These are phyloP conservation scores for Grallaria varia DNA, from an alignment of 2,113 vertebrate genomes.

Conservation along the genomic window DNA sequence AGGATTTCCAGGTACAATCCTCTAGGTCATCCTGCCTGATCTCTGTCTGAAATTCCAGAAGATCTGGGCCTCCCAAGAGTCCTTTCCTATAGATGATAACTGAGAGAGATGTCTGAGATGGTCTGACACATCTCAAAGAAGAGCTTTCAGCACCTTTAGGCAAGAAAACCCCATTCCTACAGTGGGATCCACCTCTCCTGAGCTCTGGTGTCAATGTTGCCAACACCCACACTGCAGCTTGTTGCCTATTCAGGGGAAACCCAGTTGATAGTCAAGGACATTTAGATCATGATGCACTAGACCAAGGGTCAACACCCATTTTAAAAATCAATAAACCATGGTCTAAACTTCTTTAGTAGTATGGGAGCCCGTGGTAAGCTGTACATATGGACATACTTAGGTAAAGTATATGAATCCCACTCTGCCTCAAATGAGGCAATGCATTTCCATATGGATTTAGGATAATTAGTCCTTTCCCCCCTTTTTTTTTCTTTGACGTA, in stretches of 20 bases:
- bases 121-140: not conserved
- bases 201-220: not conserved
- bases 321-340: not conserved
- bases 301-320: not conserved
- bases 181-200: not conserved
- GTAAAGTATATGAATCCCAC: not conserved
- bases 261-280: not conserved
- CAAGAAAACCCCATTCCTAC: not conserved
- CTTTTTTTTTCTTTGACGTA: not conserved
- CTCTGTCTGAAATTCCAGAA: not conserved
- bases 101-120: not conserved
- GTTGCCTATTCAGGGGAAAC: not conserved
- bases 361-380: not conserved
- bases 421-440: accelerated
- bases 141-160: not conserved
- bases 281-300: not conserved
- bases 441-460: not conserved
- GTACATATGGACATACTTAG: not conserved
- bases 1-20: not conserved
- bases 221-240: not conserved
- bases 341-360: not conserved
- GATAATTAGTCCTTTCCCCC: not conserved
- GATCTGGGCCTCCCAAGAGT: not conserved
- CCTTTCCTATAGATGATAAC: not conserved
- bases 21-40: not conserved